These are phyloP conservation scores for Ptilonorhynchus violaceus DNA, from an alignment of 2,113 vertebrate species.

Conservation along the genomic window DNA sequence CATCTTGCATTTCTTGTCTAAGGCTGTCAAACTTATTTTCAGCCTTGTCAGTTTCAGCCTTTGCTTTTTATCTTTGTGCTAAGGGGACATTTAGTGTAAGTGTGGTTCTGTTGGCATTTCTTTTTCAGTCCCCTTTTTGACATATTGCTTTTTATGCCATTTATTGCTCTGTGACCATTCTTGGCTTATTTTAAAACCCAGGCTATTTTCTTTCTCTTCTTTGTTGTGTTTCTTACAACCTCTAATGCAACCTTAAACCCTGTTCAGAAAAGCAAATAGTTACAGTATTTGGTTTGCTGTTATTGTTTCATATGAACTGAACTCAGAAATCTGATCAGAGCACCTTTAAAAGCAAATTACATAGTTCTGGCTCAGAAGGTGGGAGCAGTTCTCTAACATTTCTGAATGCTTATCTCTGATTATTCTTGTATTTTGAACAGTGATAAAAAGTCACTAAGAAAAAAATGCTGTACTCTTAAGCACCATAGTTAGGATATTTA, in stretches of 20 bases:
- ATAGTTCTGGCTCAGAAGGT: not conserved
- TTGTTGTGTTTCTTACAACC: not conserved
- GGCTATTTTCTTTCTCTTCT: not conserved
- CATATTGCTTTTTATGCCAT: not conserved
- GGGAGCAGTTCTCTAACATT: not conserved
- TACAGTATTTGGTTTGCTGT: not conserved
- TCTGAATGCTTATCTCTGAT: not conserved
- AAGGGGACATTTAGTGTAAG: not conserved
- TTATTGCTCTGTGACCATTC: not conserved
- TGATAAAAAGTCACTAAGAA: not conserved
- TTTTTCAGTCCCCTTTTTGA: not conserved
- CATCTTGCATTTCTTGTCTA: not conserved
- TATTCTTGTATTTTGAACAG: not conserved
- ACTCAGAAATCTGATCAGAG: not conserved
- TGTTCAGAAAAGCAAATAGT: not conserved
- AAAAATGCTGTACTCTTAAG: not conserved
- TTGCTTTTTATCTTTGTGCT: not conserved
- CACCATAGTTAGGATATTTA: not conserved
- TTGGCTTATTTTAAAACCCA: not conserved
- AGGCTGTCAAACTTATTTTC: slow-evolving; percentile 40
- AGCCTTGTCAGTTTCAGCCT: slow-evolving; percentile 9
- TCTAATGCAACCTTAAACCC: not conserved
- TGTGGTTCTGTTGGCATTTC: slow-evolving; percentile 8
- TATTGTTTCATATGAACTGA: not conserved
- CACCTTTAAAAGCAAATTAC: not conserved